Evolutionary conservation across 2,888 invertebrate genomes (phyloP), one percentile per base, ranked within the genome.

Genomic region (Parasteatoda lunata): DNA sequence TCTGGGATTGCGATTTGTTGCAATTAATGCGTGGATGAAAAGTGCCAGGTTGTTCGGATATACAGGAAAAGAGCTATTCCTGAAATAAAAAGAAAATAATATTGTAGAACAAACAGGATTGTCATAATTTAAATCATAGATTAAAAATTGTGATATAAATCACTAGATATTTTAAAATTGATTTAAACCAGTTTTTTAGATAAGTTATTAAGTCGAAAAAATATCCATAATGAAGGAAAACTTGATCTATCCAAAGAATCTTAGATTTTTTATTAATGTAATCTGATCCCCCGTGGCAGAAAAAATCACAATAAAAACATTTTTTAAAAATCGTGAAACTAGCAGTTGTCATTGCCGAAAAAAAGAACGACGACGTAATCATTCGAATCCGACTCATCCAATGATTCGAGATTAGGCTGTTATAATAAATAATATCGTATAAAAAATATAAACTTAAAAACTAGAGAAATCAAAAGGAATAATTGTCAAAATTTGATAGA

Each of bases 1-100:
- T 5, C 70, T 48, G 0, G 86, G 86, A 49, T 87, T 87, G 3
- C 71, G 69, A 0, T 51, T 9, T 13, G 47, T 82, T 5, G 82
- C 82, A 3, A 87, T 48, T 5, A 87, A 54, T 13, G 86, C 86
- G n/a, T 87, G 72, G 68, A 87, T 78, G 69, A 73, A 82, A 8
- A 82, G 73, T 1, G 69, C 77, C 49, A 87, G 49, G 30, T 87
- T 77, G n/a, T 52, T 82, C 11, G 77, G 68, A 11, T 77, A 66
- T 3, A 87, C 66, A 0, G 54, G 6, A 0, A 51, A 51, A 0
- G 59, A 68, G n/a, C n/a, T 49, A 45, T 80, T 73, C 11, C 80
- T 80, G 30, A 30, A 48, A 64, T n/a, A 11, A 49, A 7, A n/a
- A n/a, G 30, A 47, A 68, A 9, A 45, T 2, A 30, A 5, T 5